Evolutionary conservation across 2,113 vertebrate species (phyloP).

Genomic region (Holacanthus passer): DNA sequence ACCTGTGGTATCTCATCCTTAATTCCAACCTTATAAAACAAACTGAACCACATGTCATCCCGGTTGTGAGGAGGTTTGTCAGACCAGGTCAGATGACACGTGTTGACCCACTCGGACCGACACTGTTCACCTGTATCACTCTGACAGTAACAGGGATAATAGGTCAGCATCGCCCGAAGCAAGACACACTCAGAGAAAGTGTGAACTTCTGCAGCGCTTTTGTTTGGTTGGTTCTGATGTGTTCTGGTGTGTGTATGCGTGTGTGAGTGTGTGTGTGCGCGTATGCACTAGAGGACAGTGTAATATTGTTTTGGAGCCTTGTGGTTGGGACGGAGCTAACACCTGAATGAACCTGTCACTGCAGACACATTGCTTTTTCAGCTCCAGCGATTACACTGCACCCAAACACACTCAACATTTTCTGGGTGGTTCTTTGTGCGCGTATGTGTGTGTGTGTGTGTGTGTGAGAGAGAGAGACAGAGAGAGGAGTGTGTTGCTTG

Average conservation of each 20-base stretch:
- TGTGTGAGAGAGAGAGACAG: not conserved
- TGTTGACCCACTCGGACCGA: not conserved
- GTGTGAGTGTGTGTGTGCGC: constrained; percentile 19
- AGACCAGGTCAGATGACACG: constrained; percentile 14
- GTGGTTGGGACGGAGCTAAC: constrained; percentile 75
- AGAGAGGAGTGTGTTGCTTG: constrained; percentile 42
- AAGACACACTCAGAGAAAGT: constrained; percentile 24
- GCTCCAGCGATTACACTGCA: constrained; percentile 80
- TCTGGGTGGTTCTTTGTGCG: constrained; percentile 49
- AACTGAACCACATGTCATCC: not conserved
- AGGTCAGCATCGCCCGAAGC: constrained; percentile 23
- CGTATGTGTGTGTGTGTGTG: constrained; percentile 40
- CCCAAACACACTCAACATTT: constrained; percentile 70
- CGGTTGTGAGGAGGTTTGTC: not conserved
- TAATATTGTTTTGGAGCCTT: constrained; percentile 77
- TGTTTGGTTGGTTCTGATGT: constrained; percentile 33
- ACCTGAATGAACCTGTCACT: constrained; percentile 85
- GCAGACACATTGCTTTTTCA: constrained; percentile 83
- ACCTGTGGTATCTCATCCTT: too few species aligned
- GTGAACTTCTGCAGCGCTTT: constrained; percentile 40
- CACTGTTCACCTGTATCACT: constrained; percentile 3
- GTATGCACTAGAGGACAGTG: constrained; percentile 68
- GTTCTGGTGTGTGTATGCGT: not conserved
- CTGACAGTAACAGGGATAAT: constrained; percentile 26
- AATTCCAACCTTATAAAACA: not conserved